Base-by-base conservation (phyloP, 2,888 invertebrate species). In the Linnaemya tessellans region DNA sequence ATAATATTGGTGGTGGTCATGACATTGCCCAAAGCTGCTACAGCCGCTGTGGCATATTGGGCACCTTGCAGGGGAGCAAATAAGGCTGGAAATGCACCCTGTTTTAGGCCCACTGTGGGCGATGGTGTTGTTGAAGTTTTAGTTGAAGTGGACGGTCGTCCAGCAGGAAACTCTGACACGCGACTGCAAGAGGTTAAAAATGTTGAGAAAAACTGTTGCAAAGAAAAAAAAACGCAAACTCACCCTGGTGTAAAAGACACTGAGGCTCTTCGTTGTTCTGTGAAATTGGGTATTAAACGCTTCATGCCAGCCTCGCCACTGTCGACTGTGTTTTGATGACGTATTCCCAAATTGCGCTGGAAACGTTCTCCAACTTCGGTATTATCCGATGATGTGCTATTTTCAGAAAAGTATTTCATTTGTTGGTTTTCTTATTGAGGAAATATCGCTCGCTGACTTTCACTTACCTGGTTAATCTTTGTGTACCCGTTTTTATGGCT, bases 251-350 rank as follows among this genome's bases (percentile, higher is more conserved):
- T 90, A 87, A 91, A 91, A 18, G 93, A 91, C 80, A 91, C 90
- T 81, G 92, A 92, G 77, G 92, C 92, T 87, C 92, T 90, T 80
- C 92, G 90, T 89, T 91, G 92, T 87, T 93, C 93, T 30, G 89
- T 90, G 46, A 90, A 89, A 80, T 89, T 89, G 35, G 92, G 91
- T 85, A 90, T 90, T 85, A 91, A 88, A 82, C 90, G 90, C 84
- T 92, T 92, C 60, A 93, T 93, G 70, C 94, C 94, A 25, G 87
- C 84, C 84, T 94, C 92, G 1, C 94, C 95, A 60, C 95, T 95
- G 89, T 96, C 95, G 64, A 95, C 93, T 58, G 95, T 95, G 91
- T 94, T 95, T 92, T 95, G 95, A 90, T 96, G 95, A 88, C 96
- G 95, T 85, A 96, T 93, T 38, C 94, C 93, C 89, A 94, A 93